Evolutionary conservation across 1,140 invertebrate species (phyloP).

Genomic region (Leptinotarsa undecemlineata): DNA sequence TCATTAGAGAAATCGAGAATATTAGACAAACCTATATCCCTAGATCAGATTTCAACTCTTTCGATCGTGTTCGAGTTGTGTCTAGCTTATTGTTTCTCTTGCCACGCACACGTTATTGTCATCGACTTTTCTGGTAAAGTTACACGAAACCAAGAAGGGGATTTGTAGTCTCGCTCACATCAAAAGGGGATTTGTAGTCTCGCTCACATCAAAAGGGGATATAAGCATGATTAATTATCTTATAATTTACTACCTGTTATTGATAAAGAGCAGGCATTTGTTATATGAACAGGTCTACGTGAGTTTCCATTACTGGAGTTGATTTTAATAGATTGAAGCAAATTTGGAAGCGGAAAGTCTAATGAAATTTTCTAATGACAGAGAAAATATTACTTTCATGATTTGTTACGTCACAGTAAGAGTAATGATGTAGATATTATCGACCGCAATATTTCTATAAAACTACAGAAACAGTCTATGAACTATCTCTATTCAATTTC

Average conservation of each 20-base stretch:
- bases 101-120: neutral
- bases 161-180: constrained; percentile 10
- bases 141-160: neutral
- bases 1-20: too few species aligned
- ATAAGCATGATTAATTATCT: constrained; percentile 26
- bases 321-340: neutral
- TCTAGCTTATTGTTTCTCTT: neutral
- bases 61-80: too few species aligned
- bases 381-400: neutral
- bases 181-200: constrained; percentile 9
- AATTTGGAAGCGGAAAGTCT: neutral
- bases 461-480: too few species aligned
- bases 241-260: constrained; percentile 29
- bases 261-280: constrained; percentile 22
- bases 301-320: neutral
- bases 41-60: too few species aligned
- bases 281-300: neutral
- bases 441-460: too few species aligned
- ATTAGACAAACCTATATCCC: too few species aligned
- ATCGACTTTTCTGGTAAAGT: neutral
- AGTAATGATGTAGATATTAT: too few species aligned
- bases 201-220: constrained; percentile 11
- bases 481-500: too few species aligned
- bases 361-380: neutral
- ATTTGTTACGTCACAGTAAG: too few species aligned